Conservation (phyloP, 2,888 invertebrate species). For the Trichacis sp. region DNA sequence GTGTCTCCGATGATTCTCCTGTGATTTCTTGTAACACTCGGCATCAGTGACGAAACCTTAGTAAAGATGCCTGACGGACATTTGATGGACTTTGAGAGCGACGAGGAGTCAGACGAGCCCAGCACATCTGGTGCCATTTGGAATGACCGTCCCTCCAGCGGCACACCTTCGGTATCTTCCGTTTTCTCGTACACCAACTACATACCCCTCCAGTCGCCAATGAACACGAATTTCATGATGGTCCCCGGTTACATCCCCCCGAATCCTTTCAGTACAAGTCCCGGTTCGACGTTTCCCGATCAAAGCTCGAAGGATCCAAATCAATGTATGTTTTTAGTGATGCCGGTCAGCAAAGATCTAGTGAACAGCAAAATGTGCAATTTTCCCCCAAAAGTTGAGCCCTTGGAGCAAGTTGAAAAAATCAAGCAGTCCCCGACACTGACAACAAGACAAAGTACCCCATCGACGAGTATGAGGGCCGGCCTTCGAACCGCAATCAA, state of each 20-base stretch:
- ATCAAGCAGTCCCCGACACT: background rate
- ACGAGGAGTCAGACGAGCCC: background rate
- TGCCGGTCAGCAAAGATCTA: background rate
- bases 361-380: background rate
- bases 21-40: too few species aligned
- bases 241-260: background rate
- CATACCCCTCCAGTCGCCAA: background rate
- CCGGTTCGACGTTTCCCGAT: background rate
- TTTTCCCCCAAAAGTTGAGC: background rate
- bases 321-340: background rate
- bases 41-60: too few species aligned
- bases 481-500: background rate
- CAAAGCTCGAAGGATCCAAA: background rate
- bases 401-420: too few species aligned
- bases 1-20: too few species aligned
- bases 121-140: background rate
- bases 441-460: background rate
- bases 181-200: background rate
- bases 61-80: background rate
- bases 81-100: background rate
- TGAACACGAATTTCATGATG: background rate
- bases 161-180: background rate
- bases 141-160: background rate
- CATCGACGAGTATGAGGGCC: too few species aligned
- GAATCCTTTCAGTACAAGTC: background rate